phyloP scores from a whole-genome alignment of 2,113 vertebrate genomes.

The Agapornis roseicollis region DNA sequence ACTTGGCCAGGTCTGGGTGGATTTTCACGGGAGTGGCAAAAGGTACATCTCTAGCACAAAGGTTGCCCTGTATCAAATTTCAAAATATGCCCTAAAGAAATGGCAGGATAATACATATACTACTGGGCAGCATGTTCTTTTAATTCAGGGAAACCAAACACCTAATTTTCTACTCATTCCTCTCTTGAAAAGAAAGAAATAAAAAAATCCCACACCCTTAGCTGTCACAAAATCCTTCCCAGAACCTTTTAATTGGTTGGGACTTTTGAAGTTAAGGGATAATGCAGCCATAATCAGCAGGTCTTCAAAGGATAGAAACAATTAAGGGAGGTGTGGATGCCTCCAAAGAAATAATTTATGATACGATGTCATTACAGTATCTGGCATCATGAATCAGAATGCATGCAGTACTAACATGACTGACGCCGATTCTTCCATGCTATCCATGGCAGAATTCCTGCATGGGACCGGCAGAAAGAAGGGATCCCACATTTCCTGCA shows the following conservation, averaged over 20 bases:
- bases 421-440: background rate
- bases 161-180: conserved; percentile 38
- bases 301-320: conserved; percentile 50
- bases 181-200: background rate
- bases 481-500: background rate
- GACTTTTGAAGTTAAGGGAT: conserved; percentile 40
- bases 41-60: conserved; percentile 47
- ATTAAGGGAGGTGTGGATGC: conserved; percentile 50
- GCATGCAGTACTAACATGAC: background rate
- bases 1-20: conserved; percentile 14
- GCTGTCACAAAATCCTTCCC: conserved; percentile 21
- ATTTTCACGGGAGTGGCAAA: conserved; percentile 43
- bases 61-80: conserved; percentile 53
- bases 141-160: conserved; percentile 15
- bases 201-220: conserved; percentile 6
- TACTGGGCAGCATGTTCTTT: conserved; percentile 6
- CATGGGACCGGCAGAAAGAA: background rate
- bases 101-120: background rate
- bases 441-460: background rate
- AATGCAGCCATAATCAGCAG: background rate
- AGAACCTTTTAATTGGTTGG: conserved; percentile 25
- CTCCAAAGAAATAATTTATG: conserved; percentile 24
- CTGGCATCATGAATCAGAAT: background rate
- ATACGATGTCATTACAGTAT: conserved; percentile 36
- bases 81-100: conserved; percentile 54